phyloP scores from a whole-genome alignment of 2,113 vertebrate genomes.

The Cisticola juncidis region DNA sequence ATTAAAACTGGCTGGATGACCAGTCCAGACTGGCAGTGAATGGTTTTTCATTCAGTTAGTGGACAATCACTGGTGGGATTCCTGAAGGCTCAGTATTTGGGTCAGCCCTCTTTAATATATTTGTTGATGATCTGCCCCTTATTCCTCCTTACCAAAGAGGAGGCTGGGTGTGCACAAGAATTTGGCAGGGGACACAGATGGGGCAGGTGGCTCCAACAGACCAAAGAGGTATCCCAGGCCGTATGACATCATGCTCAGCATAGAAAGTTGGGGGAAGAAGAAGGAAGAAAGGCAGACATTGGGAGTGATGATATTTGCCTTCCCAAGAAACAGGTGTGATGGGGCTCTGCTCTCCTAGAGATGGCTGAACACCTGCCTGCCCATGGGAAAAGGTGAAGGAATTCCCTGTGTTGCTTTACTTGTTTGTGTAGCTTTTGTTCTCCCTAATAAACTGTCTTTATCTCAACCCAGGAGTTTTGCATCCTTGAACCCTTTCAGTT shows the following conservation, averaged over 20 bases:
- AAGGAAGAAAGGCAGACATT: neutral
- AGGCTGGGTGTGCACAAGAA: neutral
- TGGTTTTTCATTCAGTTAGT: too few relatives aligned
- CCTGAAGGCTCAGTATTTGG: neutral
- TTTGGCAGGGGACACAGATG: neutral
- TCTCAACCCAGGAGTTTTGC: neutral
- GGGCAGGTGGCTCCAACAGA: neutral
- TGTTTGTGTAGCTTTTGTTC: neutral
- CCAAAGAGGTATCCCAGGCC: neutral
- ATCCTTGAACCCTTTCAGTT: neutral
- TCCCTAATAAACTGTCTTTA: neutral
- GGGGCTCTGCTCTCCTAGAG: neutral
- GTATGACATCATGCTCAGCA: too few relatives aligned
- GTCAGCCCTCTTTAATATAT: neutral
- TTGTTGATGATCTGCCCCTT: neutral
- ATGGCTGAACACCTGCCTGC: neutral
- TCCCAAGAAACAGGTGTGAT: neutral
- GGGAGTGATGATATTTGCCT: neutral
- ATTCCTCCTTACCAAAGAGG: neutral
- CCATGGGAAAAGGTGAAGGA: neutral
- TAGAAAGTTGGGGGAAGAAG: neutral
- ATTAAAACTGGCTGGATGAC: neutral
- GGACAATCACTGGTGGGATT: neutral
- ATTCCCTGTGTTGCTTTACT: neutral
- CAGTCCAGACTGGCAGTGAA: neutral